A percentile compares a stretch with the other conserved stretches of the same genome.
These are phyloP conservation scores for Lethenteron camtschaticum DNA, from an alignment of 2,113 vertebrate species.

Conservation along the genomic window DNA sequence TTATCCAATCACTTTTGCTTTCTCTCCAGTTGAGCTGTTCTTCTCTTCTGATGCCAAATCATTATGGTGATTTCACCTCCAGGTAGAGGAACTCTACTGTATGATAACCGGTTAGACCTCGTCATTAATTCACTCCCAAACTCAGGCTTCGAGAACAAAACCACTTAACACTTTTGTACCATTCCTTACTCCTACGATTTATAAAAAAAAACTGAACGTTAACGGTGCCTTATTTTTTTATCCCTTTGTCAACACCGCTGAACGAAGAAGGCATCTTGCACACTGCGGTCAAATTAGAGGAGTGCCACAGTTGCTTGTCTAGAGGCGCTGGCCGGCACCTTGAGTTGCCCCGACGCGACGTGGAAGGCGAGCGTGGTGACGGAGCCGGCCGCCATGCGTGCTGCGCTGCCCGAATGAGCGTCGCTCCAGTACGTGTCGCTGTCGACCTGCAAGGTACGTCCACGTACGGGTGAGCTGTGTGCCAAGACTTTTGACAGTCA, in stretches of 20 bases:
- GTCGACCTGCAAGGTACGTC: slow-evolving; percentile 40
- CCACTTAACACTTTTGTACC: background rate
- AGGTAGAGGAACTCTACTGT: too few species aligned
- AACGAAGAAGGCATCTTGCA: background rate
- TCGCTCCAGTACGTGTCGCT: slow-evolving; percentile 97
- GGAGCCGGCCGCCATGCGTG: slow-evolving; percentile 76
- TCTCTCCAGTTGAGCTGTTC: too few species aligned
- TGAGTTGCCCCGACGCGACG: slow-evolving; percentile 67
- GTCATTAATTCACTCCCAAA: too few species aligned
- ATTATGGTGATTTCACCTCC: too few species aligned
- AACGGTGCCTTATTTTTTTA: background rate
- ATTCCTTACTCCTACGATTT: background rate
- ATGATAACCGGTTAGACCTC: too few species aligned
- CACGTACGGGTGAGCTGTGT: too few species aligned
- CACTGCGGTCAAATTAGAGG: slow-evolving; percentile 11
- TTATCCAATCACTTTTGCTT: too few species aligned
- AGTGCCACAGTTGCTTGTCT: too few species aligned
- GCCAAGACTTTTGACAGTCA: too few species aligned
- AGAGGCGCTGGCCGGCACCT: slow-evolving; percentile 26
- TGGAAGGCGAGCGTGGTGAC: slow-evolving; percentile 91
- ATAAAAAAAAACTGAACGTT: slow-evolving; percentile 5
- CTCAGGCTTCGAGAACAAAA: background rate
- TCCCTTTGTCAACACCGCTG: too few species aligned
- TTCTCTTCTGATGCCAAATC: too few species aligned
- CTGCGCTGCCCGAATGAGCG: slow-evolving; percentile 68